Percentiles rank a stretch among this genome's conserved stretches.
These are phyloP conservation scores for Sander vitreus DNA, from an alignment of 2,113 vertebrate genomes.

Conservation along the genomic window DNA sequence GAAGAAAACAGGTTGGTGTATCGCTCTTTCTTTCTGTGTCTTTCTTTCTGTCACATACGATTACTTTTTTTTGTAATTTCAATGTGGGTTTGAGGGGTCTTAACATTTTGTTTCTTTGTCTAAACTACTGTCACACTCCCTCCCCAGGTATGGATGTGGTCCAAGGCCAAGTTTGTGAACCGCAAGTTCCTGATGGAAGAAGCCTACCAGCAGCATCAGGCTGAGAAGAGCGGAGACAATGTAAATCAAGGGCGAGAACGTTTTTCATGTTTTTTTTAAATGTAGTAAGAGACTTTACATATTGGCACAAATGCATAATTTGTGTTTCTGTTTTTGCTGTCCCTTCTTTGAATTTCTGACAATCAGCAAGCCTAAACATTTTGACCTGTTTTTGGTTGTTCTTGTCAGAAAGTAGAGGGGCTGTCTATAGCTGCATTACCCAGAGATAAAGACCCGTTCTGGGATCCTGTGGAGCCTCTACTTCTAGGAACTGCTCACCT, in stretches of 20 bases:
- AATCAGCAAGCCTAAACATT: not conserved
- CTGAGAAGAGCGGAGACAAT: conserved; percentile 65
- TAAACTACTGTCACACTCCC: not conserved
- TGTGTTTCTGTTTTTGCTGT: not conserved
- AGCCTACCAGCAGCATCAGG: conserved; percentile 86
- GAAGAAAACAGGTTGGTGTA: conserved; percentile 81
- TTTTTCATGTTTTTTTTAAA: not conserved
- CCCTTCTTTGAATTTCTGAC: not conserved
- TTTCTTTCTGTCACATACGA: not conserved
- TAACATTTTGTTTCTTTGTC: not conserved
- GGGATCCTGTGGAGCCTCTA: conserved; percentile 89
- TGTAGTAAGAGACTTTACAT: not conserved
- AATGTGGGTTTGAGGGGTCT: not conserved
- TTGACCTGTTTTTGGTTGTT: not conserved
- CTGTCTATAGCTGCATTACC: conserved; percentile 32
- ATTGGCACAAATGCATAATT: not conserved
- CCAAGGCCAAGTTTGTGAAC: conserved; percentile 92
- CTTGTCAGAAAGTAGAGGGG: conserved; percentile 54
- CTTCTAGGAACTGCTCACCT: conserved; percentile 90
- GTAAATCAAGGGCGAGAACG: conserved; percentile 28
- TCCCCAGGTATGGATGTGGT: conserved; percentile 92
- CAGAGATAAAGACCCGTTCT: conserved; percentile 89
- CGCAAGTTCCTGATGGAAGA: conserved; percentile 94
- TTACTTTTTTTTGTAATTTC: not conserved
- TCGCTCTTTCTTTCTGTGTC: not conserved